phyloP scores from a whole-genome alignment of 2,113 vertebrate species.

The Chaenogobius annularis region DNA sequence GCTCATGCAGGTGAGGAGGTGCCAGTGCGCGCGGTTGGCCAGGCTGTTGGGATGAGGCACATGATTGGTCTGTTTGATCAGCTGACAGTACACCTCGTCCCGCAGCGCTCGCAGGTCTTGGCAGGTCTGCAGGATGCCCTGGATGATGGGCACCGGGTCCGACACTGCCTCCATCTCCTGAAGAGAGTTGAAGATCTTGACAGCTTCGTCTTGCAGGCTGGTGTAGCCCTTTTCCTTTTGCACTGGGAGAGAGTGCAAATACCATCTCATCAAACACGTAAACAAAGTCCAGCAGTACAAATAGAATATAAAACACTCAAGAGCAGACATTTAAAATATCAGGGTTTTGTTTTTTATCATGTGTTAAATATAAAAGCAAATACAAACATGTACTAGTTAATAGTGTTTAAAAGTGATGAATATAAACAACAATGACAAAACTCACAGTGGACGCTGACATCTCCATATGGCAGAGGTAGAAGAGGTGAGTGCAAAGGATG shows the following conservation, averaged over 20 bases:
- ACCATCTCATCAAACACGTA: background rate
- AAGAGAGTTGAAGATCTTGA: constrained; percentile 93
- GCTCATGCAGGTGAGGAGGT: constrained; percentile 89
- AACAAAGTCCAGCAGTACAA: background rate
- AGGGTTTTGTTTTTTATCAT: background rate
- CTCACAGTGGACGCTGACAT: constrained; percentile 83
- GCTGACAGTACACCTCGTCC: constrained; percentile 92
- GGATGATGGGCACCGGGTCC: constrained; percentile 89
- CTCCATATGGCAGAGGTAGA: constrained; percentile 88
- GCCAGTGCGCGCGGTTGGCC: constrained; percentile 84
- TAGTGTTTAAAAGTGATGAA: background rate
- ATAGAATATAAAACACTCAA: background rate
- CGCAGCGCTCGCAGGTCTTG: constrained; percentile 86
- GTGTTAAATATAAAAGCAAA: background rate
- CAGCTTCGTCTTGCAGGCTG: constrained; percentile 90
- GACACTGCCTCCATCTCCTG: constrained; percentile 90
- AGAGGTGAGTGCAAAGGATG: constrained; percentile 91
- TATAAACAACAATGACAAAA: background rate
- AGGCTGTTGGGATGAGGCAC: constrained; percentile 86
- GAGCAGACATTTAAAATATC: background rate
- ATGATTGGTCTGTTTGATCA: constrained; percentile 93
- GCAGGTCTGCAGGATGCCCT: constrained; percentile 92
- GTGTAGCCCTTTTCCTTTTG: constrained; percentile 91
- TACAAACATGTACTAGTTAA: background rate
- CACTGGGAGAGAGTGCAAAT: constrained; percentile 68